Percentiles rank a stretch among this genome's conserved stretches.
Evolutionary conservation across 2,113 vertebrate genomes (phyloP).

Genomic region (Hyperopisus bebe): DNA sequence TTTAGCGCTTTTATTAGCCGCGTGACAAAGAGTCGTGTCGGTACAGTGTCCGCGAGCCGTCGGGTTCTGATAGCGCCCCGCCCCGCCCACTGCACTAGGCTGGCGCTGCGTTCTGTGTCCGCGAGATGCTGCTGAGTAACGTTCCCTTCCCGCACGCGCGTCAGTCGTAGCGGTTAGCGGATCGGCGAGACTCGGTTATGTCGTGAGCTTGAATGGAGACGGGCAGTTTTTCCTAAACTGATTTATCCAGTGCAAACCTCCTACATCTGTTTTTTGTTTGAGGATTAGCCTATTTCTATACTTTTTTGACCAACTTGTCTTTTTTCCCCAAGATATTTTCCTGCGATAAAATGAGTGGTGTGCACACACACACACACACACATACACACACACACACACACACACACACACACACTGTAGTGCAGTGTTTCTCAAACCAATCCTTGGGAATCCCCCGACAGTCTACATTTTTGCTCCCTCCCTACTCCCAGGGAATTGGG

Average conservation of each 20-base stretch:
- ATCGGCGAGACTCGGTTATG: background rate
- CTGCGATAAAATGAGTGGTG: background rate
- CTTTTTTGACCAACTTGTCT: background rate
- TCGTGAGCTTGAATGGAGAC: background rate
- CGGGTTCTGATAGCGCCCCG: background rate
- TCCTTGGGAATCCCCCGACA: too few species aligned
- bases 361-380: background rate
- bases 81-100: background rate
- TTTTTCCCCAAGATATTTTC: background rate
- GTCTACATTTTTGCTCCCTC: too few species aligned
- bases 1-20: background rate
- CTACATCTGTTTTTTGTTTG: background rate
- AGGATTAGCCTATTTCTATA: background rate
- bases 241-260: background rate
- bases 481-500: too few species aligned
- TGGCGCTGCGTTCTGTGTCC: background rate
- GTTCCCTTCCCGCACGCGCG: background rate
- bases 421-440: too few species aligned
- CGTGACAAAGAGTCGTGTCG: background rate
- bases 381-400: background rate
- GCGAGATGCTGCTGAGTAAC: background rate
- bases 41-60: background rate
- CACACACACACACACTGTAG: too few species aligned
- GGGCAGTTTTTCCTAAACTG: background rate
- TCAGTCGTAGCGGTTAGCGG: background rate